Evolutionary conservation across 1,140 invertebrate species (phyloP).

Genomic region (Plodia interpunctella): DNA sequence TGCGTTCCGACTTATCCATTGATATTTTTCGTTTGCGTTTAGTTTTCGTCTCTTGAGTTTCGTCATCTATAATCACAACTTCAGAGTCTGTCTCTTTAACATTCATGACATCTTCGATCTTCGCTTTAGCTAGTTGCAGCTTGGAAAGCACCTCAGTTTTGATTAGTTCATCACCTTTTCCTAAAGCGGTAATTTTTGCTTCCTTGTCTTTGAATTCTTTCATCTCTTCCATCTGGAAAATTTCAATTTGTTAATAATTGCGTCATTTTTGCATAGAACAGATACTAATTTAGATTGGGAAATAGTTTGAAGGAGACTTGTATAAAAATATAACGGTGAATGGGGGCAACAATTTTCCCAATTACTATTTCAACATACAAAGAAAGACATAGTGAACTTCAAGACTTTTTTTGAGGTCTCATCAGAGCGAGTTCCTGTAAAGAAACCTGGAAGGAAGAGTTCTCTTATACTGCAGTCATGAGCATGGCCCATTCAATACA

Average conservation of each 20-base stretch:
- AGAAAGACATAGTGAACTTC: too few species aligned
- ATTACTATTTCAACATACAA: too few species aligned
- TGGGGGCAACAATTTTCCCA: too few species aligned
- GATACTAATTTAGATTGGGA: too few species aligned
- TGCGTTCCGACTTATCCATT: slow-evolving; percentile 22
- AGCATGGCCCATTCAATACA: too few species aligned
- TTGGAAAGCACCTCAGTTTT: slow-evolving; percentile 48
- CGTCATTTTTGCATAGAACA: too few species aligned
- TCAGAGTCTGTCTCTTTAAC: background rate
- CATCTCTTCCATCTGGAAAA: slow-evolving; percentile 46
- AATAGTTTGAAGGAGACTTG: too few species aligned
- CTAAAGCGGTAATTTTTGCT: slow-evolving; percentile 49
- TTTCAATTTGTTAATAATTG: background rate
- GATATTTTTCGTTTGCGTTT: slow-evolving; percentile 47
- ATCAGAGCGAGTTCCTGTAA: too few species aligned
- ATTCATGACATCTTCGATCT: slow-evolving; percentile 20
- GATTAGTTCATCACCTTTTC: slow-evolving; percentile 52
- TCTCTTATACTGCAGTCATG: too few species aligned
- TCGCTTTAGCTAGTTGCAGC: slow-evolving; percentile 34
- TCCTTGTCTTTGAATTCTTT: slow-evolving; percentile 50
- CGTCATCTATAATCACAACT: slow-evolving; percentile 8
- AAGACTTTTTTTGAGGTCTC: too few species aligned
- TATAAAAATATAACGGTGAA: too few species aligned
- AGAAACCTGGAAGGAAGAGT: too few species aligned
- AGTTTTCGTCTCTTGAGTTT: slow-evolving; percentile 16